Percentiles rank a stretch among this genome's conserved stretches.
Conservation (phyloP, 2,113 vertebrate genomes). For the Macaca nemestrina region DNA sequence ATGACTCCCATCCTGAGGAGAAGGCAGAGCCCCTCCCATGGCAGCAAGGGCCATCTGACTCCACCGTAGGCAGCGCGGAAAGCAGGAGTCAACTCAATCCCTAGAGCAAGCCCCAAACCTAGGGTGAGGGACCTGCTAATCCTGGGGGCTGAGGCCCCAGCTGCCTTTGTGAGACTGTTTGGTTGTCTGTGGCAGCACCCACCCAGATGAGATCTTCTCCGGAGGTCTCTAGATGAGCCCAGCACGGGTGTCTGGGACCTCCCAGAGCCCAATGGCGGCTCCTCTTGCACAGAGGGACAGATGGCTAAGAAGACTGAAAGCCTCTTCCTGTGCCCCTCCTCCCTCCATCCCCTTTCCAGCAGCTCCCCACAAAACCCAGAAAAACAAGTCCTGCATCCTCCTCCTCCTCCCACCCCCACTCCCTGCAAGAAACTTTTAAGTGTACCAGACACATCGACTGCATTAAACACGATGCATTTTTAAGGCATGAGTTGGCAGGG, state of each 20-base stretch:
- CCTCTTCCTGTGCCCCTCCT: not conserved
- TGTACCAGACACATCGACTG: conserved; percentile 51
- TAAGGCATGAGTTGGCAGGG: conserved; percentile 76
- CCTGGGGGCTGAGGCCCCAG: not conserved
- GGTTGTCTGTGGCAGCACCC: not conserved
- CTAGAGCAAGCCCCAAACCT: not conserved
- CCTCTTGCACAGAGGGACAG: not conserved
- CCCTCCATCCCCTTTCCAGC: not conserved
- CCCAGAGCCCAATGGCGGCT: not conserved
- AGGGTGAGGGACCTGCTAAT: not conserved
- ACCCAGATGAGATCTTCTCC: not conserved
- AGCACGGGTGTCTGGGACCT: not conserved
- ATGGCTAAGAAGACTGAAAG: not conserved
- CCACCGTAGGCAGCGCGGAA: not conserved
- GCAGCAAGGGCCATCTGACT: not conserved
- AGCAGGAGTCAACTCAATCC: not conserved
- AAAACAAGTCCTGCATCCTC: conserved; percentile 15
- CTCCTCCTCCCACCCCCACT: not conserved
- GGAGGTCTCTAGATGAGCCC: not conserved
- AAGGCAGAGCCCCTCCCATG: not conserved
- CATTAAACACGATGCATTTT: conserved; percentile 70
- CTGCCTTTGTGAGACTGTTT: not conserved
- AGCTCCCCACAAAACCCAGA: conserved; percentile 44
- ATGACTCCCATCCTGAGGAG: not conserved
- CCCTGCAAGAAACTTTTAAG: conserved; percentile 57